Conservation (phyloP, 2,888 invertebrate genomes). For the Punctoribates punctum region DNA sequence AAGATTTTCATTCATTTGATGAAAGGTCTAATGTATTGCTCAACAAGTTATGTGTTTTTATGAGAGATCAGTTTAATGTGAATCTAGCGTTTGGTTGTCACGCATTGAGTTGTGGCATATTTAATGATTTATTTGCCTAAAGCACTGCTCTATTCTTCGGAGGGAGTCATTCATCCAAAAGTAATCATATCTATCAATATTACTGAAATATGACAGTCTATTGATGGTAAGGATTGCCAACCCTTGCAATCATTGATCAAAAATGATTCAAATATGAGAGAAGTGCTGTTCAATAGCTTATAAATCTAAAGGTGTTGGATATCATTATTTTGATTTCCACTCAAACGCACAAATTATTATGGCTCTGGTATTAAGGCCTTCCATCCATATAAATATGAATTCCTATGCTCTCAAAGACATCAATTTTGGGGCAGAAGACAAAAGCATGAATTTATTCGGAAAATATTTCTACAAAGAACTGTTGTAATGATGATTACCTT, state of each 20-base stretch:
- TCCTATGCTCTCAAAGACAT: no score
- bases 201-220: constrained; percentile 9
- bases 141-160: background rate
- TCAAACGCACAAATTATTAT: background rate
- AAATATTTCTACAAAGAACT: background rate
- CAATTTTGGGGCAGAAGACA: no score
- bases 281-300: background rate
- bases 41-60: no score
- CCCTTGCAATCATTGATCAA: background rate
- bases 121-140: constrained; percentile 28
- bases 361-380: background rate
- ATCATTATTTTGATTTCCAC: constrained; percentile 3
- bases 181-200: constrained; percentile 19
- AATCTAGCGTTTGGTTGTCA: background rate
- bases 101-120: background rate
- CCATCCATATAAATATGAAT: background rate
- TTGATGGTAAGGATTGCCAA: background rate
- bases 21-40: background rate
- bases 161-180: background rate
- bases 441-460: background rate
- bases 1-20: background rate
- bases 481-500: background rate
- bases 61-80: no score
- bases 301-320: constrained; percentile 15
- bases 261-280: background rate